Conservation (phyloP, 2,888 invertebrate genomes). For the Molorchus minor region DNA sequence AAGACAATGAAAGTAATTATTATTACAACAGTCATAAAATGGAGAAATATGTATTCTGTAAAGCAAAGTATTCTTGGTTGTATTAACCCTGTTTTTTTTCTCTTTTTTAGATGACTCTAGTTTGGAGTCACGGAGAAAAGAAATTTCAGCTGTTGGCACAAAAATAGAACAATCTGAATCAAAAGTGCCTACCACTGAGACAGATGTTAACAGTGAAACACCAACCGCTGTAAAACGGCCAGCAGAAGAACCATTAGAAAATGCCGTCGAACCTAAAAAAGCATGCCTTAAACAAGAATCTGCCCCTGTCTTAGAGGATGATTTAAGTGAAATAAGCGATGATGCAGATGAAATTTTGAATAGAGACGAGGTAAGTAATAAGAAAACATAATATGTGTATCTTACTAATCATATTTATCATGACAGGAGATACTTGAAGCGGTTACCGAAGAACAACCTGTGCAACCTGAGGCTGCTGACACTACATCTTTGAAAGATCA, state of each 20-base stretch:
- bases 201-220: constrained; percentile 44
- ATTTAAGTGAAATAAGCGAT: constrained; percentile 88
- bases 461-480: constrained; percentile 43
- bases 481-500: constrained; percentile 52
- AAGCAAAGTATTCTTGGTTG: too few species aligned
- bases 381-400: background rate
- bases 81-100: constrained; percentile 6
- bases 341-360: constrained; percentile 89
- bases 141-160: constrained; percentile 32
- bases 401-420: background rate
- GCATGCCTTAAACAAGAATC: constrained; percentile 44
- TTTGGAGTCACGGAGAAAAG: constrained; percentile 43
- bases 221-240: constrained; percentile 48
- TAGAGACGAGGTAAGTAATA: constrained; percentile 70
- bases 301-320: constrained; percentile 67
- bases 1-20: too few species aligned
- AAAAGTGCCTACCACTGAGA: constrained; percentile 57
- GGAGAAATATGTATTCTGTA: too few species aligned
- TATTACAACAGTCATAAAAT: too few species aligned
- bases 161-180: constrained; percentile 46
- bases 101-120: constrained; percentile 42
- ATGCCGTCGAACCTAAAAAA: constrained; percentile 64
- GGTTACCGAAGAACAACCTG: constrained; percentile 46
- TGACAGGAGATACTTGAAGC: constrained; percentile 36
- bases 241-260: constrained; percentile 59